Percentiles rank a stretch among this genome's conserved stretches.
These are phyloP conservation scores for Poecile montanus DNA, from an alignment of 2,797 vertebrate species.

Conservation along the genomic window DNA sequence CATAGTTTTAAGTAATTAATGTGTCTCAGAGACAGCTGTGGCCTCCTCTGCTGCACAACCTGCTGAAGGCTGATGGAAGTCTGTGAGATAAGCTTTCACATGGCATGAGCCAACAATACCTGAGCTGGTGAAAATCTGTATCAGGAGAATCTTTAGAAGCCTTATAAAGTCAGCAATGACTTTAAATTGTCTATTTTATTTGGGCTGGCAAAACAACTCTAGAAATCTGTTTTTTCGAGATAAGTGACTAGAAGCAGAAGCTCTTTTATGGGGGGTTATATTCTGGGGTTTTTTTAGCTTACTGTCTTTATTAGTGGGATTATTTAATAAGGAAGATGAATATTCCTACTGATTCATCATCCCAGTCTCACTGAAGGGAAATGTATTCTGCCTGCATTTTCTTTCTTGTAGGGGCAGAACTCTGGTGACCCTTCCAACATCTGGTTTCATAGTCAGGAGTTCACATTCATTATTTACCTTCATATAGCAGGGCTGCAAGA, in stretches of 20 bases:
- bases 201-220: background rate
- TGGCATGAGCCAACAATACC: background rate
- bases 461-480: background rate
- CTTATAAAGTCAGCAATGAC: background rate
- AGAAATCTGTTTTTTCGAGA: background rate
- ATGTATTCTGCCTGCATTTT: background rate
- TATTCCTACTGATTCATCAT: background rate
- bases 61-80: background rate
- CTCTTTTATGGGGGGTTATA: rapidly evolving
- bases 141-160: background rate
- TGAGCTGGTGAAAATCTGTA: background rate
- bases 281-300: rapidly evolving
- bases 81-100: rapidly evolving
- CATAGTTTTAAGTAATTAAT: background rate
- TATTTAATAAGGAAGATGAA: background rate
- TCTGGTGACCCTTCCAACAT: background rate
- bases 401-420: background rate
- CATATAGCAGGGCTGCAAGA: background rate
- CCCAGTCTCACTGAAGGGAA: background rate
- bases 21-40: background rate
- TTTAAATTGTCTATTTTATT: background rate
- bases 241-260: background rate
- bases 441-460: background rate
- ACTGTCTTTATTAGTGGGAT: background rate
- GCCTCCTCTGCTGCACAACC: background rate